Evolutionary conservation across 2,113 vertebrate genomes (phyloP).

Genomic region (Esox niger): DNA sequence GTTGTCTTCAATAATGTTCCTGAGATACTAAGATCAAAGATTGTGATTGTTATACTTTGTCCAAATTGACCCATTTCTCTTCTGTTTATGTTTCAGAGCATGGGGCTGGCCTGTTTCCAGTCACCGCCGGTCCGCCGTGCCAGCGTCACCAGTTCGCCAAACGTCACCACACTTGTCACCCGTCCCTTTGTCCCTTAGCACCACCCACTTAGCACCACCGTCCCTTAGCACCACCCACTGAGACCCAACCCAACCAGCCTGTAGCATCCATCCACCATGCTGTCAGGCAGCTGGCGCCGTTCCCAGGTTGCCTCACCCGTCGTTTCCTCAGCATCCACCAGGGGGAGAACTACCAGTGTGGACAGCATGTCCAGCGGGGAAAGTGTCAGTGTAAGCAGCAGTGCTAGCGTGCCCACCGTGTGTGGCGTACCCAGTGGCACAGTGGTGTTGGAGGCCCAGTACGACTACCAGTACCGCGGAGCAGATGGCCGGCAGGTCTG

Average conservation of each 20-base stretch:
- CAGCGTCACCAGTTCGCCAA: constrained; percentile 16
- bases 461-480: constrained; percentile 79
- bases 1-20: too few species aligned
- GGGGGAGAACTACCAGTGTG: constrained; percentile 22
- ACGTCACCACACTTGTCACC: constrained; percentile 4
- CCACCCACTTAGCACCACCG: too few species aligned
- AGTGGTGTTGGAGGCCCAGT: constrained; percentile 78
- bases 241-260: neutral
- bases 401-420: constrained; percentile 23
- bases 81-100: constrained; percentile 59
- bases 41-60: neutral
- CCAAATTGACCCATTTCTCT: neutral
- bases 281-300: constrained; percentile 72
- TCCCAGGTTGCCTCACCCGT: constrained; percentile 31
- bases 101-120: constrained; percentile 52
- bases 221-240: too few species aligned
- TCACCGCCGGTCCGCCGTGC: constrained; percentile 35
- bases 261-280: constrained; percentile 63
- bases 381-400: constrained; percentile 20
- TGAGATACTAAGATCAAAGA: too few species aligned
- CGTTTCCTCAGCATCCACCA: constrained; percentile 32
- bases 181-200: neutral
- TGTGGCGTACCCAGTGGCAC: constrained; percentile 61
- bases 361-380: constrained; percentile 25
- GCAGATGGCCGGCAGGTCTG: constrained; percentile 79